A percentile compares a stretch with the other conserved stretches of the same genome.
These are phyloP conservation scores for Rhadina sibilatrix DNA, from an alignment of 2,113 vertebrate species.

Conservation along the genomic window DNA sequence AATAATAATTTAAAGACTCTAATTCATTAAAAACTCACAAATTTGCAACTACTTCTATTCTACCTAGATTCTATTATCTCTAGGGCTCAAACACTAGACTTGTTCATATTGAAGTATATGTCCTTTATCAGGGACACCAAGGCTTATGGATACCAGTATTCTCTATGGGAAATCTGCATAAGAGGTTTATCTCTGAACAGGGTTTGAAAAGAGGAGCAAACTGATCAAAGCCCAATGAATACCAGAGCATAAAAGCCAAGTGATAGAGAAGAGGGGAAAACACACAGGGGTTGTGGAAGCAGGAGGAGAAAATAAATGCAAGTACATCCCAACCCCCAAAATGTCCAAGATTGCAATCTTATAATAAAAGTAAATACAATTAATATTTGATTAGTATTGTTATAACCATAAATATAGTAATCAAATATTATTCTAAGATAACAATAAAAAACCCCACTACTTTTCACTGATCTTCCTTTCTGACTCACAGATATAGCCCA, in stretches of 20 bases:
- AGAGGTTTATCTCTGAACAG: background rate
- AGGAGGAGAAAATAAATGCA: background rate
- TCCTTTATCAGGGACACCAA: background rate
- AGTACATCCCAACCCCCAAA: background rate
- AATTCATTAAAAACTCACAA: background rate
- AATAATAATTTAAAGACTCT: background rate
- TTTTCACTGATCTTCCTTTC: background rate
- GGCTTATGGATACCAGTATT: background rate
- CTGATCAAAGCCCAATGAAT: background rate
- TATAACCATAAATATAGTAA: background rate
- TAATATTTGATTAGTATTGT: background rate
- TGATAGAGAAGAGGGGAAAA: background rate
- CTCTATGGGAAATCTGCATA: background rate
- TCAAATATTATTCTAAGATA: background rate
- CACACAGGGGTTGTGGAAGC: background rate
- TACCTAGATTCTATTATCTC: background rate
- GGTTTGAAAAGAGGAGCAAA: background rate
- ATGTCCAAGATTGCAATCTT: background rate
- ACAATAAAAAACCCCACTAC: background rate
- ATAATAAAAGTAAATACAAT: background rate
- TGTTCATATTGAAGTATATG: rapidly evolving
- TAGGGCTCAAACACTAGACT: background rate
- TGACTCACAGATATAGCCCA: background rate
- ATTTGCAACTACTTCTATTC: background rate
- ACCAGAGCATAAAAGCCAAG: background rate